These are phyloP conservation scores for Columba janthina DNA, from an alignment of 2,113 vertebrate genomes.

Conservation along the genomic window DNA sequence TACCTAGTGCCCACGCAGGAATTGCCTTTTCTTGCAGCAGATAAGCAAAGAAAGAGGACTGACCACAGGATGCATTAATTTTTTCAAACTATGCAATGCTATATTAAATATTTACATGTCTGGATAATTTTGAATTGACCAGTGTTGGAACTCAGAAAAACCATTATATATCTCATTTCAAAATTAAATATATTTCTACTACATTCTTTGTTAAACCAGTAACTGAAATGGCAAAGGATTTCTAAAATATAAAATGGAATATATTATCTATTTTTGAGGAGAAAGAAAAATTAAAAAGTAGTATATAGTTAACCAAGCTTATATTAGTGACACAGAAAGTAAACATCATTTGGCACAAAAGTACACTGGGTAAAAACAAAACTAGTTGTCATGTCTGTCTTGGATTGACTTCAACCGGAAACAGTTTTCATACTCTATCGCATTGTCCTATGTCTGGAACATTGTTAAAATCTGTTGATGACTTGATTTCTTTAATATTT, in stretches of 20 bases:
- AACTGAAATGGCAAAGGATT: background rate
- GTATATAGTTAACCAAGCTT: background rate
- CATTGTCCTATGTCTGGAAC: background rate
- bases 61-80: background rate
- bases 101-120: background rate
- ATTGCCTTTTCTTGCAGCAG: background rate
- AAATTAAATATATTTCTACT: background rate
- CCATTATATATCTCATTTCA: background rate
- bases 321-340: background rate
- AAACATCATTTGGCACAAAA: background rate
- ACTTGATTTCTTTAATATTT: background rate
- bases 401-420: background rate
- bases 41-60: background rate
- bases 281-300: background rate
- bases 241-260: background rate
- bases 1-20: background rate
- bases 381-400: background rate
- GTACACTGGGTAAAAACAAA: background rate
- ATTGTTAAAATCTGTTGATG: background rate
- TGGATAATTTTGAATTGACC: background rate
- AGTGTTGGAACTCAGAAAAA: background rate
- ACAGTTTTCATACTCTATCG: background rate
- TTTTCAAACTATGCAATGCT: background rate
- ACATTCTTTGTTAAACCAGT: background rate
- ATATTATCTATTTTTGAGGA: background rate